Conservation (phyloP, 2,888 invertebrate genomes). For the Andrena minutula region DNA sequence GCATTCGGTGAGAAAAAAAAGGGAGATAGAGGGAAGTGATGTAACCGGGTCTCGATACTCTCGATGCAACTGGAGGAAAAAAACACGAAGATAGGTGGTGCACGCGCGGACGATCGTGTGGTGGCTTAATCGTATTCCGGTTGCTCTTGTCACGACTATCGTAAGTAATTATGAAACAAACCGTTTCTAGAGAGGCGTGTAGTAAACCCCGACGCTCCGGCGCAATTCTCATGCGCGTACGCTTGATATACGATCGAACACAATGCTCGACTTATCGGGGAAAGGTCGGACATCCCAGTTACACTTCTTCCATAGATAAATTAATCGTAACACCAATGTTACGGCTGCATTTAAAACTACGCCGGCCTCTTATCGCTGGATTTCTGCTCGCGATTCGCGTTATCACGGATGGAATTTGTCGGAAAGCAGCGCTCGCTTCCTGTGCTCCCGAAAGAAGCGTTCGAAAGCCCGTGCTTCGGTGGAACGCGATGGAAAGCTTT, state of each 20-base stretch:
- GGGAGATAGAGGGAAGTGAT: background rate
- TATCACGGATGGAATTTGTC: constrained; percentile 46
- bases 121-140: constrained; percentile 56
- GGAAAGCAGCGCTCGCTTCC: background rate
- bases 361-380: constrained; percentile 69
- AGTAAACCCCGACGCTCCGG: constrained; percentile 71
- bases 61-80: constrained; percentile 1
- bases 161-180: constrained; percentile 74
- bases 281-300: constrained; percentile 84
- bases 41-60: background rate
- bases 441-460: background rate
- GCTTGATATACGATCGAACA: constrained; percentile 68
- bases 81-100: constrained; percentile 1
- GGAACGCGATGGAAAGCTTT: background rate
- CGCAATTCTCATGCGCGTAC: constrained; percentile 69
- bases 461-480: background rate
- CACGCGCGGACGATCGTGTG: constrained; percentile 8
- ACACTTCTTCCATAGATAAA: constrained; percentile 81
- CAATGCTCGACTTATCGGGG: constrained; percentile 78
- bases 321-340: constrained; percentile 80
- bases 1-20: background rate
- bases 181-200: constrained; percentile 73
- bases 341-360: constrained; percentile 80
- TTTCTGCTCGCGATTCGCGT: constrained; percentile 61
- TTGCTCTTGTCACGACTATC: constrained; percentile 67